A percentile compares a stretch with the other conserved stretches of the same genome.
Evolutionary conservation across 2,797 vertebrate species (phyloP).

Genomic region (Phataginus tricuspis): DNA sequence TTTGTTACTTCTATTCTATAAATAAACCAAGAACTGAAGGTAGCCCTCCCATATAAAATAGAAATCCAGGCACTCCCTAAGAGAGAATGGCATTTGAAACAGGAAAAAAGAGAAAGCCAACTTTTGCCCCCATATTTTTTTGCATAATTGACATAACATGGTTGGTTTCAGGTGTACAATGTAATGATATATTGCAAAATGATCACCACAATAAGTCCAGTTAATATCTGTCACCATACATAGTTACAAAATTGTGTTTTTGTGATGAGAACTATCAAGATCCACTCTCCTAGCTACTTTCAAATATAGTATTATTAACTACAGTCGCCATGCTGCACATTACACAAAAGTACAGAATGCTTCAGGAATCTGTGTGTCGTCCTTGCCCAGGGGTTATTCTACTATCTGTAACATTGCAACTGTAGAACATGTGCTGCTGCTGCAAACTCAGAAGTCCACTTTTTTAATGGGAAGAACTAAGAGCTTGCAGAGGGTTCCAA

Average conservation of each 20-base stretch:
- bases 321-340: background rate
- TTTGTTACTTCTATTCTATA: background rate
- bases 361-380: background rate
- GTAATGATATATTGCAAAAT: background rate
- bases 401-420: background rate
- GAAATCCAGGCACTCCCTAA: background rate
- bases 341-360: background rate
- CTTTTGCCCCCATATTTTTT: background rate
- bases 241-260: background rate
- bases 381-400: background rate
- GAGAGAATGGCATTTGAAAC: background rate
- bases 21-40: background rate
- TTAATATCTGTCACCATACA: background rate
- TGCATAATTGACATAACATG: background rate
- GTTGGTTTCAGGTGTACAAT: background rate
- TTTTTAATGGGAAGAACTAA: background rate
- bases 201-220: background rate
- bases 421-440: background rate
- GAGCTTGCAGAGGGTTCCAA: background rate
- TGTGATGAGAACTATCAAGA: background rate
- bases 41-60: background rate
- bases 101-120: background rate
- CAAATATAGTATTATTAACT: background rate
- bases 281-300: background rate
- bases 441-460: background rate